phyloP scores from a whole-genome alignment of 2,888 invertebrate genomes.

The Rhorus exstirpatorius region DNA sequence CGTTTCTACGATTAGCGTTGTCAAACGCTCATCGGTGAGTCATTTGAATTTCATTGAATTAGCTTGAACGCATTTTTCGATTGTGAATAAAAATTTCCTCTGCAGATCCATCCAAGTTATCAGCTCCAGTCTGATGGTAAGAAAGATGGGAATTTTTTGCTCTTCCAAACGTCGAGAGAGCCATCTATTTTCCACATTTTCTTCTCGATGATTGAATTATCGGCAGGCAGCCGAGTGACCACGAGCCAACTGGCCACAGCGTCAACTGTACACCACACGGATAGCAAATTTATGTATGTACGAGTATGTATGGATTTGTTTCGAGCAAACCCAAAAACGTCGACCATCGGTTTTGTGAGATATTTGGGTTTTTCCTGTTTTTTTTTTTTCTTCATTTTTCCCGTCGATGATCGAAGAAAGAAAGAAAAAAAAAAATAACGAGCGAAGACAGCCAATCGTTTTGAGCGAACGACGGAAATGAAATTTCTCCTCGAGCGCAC shows the following conservation, averaged over 20 bases:
- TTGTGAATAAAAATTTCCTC: constrained; percentile 35
- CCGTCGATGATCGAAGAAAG: constrained; percentile 7
- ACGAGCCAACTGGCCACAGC: too few species aligned
- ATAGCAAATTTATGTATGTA: too few species aligned
- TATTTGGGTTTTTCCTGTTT: constrained; percentile 29
- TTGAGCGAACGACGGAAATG: constrained; percentile 17
- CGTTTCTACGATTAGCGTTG: neutral
- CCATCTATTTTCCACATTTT: constrained; percentile 19
- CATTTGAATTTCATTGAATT: constrained; percentile 26
- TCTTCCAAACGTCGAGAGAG: neutral
- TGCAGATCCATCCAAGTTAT: constrained; percentile 42
- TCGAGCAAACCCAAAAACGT: too few species aligned
- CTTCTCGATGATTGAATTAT: constrained; percentile 28
- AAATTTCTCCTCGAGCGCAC: constrained; percentile 38
- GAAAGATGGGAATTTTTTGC: neutral
- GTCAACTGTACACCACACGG: too few species aligned
- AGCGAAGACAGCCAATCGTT: neutral
- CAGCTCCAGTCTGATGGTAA: constrained; percentile 43
- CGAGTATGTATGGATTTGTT: too few species aligned
- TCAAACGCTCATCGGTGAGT: neutral
- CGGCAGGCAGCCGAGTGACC: too few species aligned
- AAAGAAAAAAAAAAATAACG: neutral
- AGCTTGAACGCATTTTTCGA: constrained; percentile 30
- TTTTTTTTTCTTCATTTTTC: constrained; percentile 31
- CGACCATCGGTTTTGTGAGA: constrained; percentile 49